These are phyloP conservation scores for Neopelma chrysocephalum DNA, from an alignment of 2,797 vertebrate species.

Conservation along the genomic window DNA sequence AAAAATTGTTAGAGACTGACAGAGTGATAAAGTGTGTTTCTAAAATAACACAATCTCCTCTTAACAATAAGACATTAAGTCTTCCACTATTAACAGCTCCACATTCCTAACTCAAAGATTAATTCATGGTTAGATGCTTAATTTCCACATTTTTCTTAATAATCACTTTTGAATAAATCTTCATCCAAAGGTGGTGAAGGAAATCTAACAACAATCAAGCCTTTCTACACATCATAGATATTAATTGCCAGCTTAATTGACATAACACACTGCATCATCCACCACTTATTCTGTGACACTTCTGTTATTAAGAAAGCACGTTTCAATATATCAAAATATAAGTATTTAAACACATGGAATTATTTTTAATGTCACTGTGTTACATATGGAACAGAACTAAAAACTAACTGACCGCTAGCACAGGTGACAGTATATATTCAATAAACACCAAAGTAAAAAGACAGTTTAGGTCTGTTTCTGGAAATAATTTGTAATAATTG, in stretches of 20 bases:
- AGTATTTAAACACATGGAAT: neutral
- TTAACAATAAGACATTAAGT: neutral
- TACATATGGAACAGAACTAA: neutral
- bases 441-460: neutral
- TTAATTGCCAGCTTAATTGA: neutral
- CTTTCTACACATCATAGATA: neutral
- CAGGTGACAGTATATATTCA: neutral
- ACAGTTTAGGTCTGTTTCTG: neutral
- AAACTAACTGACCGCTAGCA: neutral
- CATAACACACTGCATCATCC: neutral
- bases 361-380: neutral
- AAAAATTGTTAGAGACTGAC: neutral
- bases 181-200: neutral
- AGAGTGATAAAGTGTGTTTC: neutral
- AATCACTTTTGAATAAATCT: neutral
- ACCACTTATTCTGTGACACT: neutral
- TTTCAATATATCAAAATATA: neutral
- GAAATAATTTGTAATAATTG: neutral
- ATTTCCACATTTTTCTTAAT: neutral
- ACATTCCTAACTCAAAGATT: neutral
- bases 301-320: neutral
- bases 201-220: neutral
- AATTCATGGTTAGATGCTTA: neutral
- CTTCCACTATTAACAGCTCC: neutral
- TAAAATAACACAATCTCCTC: neutral